These are phyloP conservation scores for Scolopax mira DNA, from an alignment of 2,113 vertebrate genomes.

Conservation along the genomic window DNA sequence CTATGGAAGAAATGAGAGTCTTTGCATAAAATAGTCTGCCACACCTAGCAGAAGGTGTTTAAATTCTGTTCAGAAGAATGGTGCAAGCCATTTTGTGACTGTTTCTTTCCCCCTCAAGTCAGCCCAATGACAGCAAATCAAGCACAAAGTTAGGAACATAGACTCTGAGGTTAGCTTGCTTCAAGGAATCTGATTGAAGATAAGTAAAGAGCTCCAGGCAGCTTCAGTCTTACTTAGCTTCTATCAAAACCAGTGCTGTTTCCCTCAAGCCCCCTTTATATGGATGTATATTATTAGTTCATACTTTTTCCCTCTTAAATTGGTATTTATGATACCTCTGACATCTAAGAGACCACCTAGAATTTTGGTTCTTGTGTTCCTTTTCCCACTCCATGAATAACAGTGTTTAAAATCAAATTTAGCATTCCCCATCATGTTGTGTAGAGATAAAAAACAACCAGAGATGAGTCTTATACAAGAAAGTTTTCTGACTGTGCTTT, in stretches of 20 bases:
- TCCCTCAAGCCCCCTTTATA: not conserved
- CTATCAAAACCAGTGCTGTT: not conserved
- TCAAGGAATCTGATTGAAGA: not conserved
- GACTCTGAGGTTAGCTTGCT: not conserved
- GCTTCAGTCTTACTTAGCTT: not conserved
- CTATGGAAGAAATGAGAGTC: fast-evolving
- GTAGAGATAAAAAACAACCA: not conserved
- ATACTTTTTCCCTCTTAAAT: not conserved
- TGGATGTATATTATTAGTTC: not conserved
- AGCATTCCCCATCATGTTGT: not conserved
- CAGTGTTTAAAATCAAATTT: not conserved
- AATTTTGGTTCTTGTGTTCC: not conserved
- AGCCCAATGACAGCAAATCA: not conserved
- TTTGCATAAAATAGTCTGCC: not conserved
- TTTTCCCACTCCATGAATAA: not conserved
- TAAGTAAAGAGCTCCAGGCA: not conserved
- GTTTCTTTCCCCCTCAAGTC: not conserved
- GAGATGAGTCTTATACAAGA: not conserved
- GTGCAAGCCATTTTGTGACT: not conserved
- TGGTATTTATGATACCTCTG: not conserved
- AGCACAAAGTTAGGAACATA: not conserved
- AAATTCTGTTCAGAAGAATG: not conserved
- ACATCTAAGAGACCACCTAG: not conserved
- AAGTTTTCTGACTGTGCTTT: not conserved
- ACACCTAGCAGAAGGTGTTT: not conserved